Evolutionary conservation across 2,797 vertebrate genomes (phyloP).

Genomic region (Acridotheres tristis): DNA sequence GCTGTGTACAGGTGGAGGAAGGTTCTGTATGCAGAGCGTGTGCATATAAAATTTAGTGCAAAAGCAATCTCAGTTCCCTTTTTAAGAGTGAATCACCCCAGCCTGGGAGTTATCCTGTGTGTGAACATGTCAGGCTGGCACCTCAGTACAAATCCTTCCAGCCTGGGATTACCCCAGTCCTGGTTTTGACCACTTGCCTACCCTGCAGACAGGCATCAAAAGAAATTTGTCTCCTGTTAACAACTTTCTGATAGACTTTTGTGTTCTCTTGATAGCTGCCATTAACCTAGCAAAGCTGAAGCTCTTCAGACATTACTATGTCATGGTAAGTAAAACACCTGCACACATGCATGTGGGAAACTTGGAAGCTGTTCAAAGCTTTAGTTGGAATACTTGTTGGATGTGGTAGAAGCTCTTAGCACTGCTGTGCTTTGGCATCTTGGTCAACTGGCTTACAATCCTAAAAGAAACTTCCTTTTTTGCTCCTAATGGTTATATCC

Average conservation of each 20-base stretch:
- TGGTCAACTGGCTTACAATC: neutral
- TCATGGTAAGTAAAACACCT: slow-evolving; percentile 82
- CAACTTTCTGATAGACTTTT: neutral
- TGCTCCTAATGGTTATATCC: neutral
- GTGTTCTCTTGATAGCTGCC: slow-evolving; percentile 77
- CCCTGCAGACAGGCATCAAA: neutral
- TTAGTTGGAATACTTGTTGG: neutral
- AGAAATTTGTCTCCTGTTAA: neutral
- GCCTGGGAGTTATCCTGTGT: neutral
- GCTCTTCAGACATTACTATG: slow-evolving; percentile 89
- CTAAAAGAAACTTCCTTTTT: neutral
- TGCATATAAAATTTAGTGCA: neutral
- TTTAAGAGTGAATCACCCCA: neutral
- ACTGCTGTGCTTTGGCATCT: neutral
- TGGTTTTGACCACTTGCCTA: neutral
- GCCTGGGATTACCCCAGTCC: neutral
- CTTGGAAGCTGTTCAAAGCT: neutral
- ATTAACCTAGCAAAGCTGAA: slow-evolving; percentile 89
- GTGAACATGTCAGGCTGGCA: neutral
- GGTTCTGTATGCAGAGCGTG: neutral
- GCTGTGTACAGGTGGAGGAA: neutral
- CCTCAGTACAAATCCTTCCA: neutral
- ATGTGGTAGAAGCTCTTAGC: neutral
- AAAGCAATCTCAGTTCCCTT: neutral
- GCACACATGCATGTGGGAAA: neutral